Conservation (phyloP, 2,797 vertebrate species). For the Phalanger gymnotis region DNA sequence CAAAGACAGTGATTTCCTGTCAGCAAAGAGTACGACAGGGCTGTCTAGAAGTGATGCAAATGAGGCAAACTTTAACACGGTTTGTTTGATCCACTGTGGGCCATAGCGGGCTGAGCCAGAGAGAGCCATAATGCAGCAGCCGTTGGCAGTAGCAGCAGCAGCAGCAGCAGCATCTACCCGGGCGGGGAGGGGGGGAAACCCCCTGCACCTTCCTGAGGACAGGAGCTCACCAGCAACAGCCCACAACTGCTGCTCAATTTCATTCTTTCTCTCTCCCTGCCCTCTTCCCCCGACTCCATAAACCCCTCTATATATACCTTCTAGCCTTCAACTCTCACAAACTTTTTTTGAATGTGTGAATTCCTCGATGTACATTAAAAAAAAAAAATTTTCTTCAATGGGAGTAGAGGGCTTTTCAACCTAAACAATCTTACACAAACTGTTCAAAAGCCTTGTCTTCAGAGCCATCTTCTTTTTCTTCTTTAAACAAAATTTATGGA, state of each 20-base stretch:
- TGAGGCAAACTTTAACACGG: constrained; percentile 88
- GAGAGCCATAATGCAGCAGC: constrained; percentile 79
- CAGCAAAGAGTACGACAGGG: constrained; percentile 88
- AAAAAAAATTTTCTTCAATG: not conserved
- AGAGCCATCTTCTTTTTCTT: constrained; percentile 33
- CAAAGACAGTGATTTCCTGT: constrained; percentile 91
- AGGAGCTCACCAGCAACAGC: constrained; percentile 66
- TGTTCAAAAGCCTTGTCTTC: constrained; percentile 30
- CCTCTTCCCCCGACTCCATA: constrained; percentile 43
- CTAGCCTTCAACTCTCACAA: not conserved
- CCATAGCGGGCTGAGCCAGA: constrained; percentile 80
- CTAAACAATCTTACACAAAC: constrained; percentile 7
- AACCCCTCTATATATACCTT: constrained; percentile 51
- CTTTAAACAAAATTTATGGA: not conserved
- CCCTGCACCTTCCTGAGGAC: constrained; percentile 77
- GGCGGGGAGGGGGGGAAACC: constrained; percentile 67
- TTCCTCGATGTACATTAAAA: not conserved
- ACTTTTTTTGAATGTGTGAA: too few relatives aligned
- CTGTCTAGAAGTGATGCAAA: constrained; percentile 91
- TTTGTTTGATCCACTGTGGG: constrained; percentile 88
- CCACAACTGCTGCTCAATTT: constrained; percentile 66
- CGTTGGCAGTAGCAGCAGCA: constrained; percentile 57
- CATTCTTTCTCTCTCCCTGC: constrained; percentile 48
- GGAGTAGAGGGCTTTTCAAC: constrained; percentile 23
- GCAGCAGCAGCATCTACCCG: constrained; percentile 65